These are phyloP conservation scores for Heterotis niloticus DNA, from an alignment of 2,113 vertebrate species.

Conservation along the genomic window DNA sequence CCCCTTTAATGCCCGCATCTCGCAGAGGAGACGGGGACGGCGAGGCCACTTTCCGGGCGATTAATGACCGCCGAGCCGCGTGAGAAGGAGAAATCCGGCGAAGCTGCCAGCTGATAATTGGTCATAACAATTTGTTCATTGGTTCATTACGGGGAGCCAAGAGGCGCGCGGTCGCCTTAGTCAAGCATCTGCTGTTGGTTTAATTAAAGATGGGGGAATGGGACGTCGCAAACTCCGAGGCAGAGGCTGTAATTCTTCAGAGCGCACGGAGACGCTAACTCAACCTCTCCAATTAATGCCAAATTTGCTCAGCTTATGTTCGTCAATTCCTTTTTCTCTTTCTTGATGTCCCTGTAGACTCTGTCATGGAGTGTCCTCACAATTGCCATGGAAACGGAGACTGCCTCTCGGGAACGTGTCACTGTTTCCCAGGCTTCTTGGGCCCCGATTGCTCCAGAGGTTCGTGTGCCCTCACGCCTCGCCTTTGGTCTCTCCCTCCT, in stretches of 20 bases:
- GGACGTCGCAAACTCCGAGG: conserved; percentile 13
- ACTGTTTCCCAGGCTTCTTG: conserved; percentile 96
- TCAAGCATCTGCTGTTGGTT: conserved; percentile 45
- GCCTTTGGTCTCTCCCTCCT: background rate
- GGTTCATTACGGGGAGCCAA: conserved; percentile 42
- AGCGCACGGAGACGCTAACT: conserved; percentile 30
- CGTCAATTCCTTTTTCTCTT: conserved; percentile 15
- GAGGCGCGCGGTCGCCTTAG: conserved; percentile 34
- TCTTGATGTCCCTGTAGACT: conserved; percentile 69
- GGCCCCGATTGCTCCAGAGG: conserved; percentile 96
- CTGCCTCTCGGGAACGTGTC: conserved; percentile 94
- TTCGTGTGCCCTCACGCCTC: conserved; percentile 47
- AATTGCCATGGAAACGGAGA: conserved; percentile 99
- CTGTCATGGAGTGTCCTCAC: conserved; percentile 93
- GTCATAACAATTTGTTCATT: conserved; percentile 47
- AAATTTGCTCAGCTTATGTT: conserved; percentile 24
- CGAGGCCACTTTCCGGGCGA: background rate
- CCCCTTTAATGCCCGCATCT: background rate
- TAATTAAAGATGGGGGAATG: conserved; percentile 43
- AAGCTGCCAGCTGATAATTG: conserved; percentile 40
- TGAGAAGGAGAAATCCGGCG: conserved; percentile 5
- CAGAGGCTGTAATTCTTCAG: conserved; percentile 24
- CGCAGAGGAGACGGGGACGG: background rate
- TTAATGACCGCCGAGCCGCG: conserved; percentile 16
- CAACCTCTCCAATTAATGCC: conserved; percentile 43